Evolutionary conservation across 2,888 invertebrate species (phyloP).

Genomic region (Trilocha varians): DNA sequence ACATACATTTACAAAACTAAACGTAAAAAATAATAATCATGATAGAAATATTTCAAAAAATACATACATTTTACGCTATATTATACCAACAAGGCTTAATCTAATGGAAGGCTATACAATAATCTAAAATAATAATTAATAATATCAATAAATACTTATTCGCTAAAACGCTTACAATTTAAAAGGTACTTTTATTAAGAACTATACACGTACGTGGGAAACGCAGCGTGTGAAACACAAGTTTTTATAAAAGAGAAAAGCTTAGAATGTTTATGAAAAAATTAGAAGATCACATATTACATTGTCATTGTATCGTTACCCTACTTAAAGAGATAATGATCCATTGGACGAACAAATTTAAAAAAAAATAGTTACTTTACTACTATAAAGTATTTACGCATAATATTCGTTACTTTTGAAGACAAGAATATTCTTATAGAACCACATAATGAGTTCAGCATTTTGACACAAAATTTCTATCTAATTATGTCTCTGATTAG

Average conservation of each 20-base stretch:
- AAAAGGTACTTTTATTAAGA: conserved; percentile 68
- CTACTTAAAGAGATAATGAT: too few species aligned
- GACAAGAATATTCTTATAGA: too few species aligned
- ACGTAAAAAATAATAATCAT: conserved; percentile 48
- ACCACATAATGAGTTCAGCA: too few species aligned
- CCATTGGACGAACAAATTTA: too few species aligned
- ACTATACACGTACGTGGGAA: conserved; percentile 45
- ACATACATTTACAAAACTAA: conserved; percentile 70
- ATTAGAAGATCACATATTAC: too few species aligned
- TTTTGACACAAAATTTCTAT: too few species aligned
- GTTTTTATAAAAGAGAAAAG: not conserved
- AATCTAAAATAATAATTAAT: conserved; percentile 33
- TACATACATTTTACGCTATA: not conserved
- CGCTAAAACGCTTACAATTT: conserved; percentile 44
- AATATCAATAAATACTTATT: conserved; percentile 65
- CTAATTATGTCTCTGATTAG: too few species aligned
- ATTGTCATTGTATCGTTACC: too few species aligned
- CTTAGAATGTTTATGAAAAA: too few species aligned
- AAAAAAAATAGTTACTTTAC: too few species aligned
- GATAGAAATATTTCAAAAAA: conserved; percentile 44
- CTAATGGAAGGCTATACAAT: conserved; percentile 22
- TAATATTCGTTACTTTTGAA: too few species aligned
- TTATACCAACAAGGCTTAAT: not conserved
- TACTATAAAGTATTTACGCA: too few species aligned
- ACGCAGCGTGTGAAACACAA: conserved; percentile 51